Percentiles rank a stretch among this genome's conserved stretches.
phyloP scores from a whole-genome alignment of 2,113 vertebrate species.

The Pholis gunnellus region DNA sequence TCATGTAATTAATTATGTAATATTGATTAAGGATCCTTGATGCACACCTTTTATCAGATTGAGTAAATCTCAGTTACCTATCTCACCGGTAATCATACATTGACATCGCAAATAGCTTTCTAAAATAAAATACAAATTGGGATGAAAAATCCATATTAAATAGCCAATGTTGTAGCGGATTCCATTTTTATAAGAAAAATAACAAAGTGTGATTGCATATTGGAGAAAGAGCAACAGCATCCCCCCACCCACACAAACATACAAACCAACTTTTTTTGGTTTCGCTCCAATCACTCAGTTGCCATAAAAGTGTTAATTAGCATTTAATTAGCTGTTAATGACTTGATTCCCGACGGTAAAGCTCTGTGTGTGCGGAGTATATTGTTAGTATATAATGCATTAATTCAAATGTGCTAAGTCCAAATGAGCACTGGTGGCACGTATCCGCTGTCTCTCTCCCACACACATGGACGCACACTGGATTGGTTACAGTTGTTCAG shows the following conservation, averaged over 20 bases:
- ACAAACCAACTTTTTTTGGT: conserved; percentile 16
- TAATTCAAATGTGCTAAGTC: background rate
- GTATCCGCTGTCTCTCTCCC: background rate
- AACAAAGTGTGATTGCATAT: background rate
- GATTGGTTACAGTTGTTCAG: conserved; percentile 3
- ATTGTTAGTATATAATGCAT: conserved; percentile 9
- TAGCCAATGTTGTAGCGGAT: background rate
- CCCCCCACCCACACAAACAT: background rate
- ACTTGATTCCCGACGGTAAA: conserved; percentile 20
- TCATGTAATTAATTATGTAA: background rate
- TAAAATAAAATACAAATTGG: conserved; percentile 4
- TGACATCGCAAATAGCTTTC: background rate
- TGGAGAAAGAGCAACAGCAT: background rate
- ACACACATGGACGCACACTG: background rate
- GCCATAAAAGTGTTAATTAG: conserved; percentile 48
- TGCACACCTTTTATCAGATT: background rate
- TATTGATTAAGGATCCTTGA: background rate
- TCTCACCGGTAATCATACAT: background rate
- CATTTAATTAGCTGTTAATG: conserved; percentile 1
- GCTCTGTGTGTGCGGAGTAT: background rate
- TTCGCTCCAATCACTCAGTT: conserved; percentile 26
- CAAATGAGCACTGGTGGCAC: background rate
- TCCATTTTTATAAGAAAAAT: conserved; percentile 25
- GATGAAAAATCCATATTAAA: background rate
- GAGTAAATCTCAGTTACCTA: background rate